phyloP scores from a whole-genome alignment of 1,140 invertebrate species.

The Planococcus citri region DNA sequence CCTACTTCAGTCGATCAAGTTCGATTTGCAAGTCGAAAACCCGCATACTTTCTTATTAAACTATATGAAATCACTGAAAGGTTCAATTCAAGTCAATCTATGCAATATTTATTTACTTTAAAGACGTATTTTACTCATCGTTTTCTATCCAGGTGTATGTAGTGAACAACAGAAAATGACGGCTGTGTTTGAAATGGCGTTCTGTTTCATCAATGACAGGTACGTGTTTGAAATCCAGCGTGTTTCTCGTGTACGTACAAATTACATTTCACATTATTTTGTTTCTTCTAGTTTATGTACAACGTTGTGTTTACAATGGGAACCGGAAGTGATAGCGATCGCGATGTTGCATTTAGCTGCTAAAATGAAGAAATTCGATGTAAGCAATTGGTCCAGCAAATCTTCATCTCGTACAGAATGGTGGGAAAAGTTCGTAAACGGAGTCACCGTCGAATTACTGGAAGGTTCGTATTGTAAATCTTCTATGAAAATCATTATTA shows the following conservation, averaged over 20 bases:
- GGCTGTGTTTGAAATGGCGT: slow-evolving; percentile 98
- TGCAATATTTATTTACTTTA: slow-evolving; percentile 14
- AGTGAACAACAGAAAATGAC: slow-evolving; percentile 83
- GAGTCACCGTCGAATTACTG: slow-evolving; percentile 86
- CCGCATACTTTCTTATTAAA: slow-evolving; percentile 90
- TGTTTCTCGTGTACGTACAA: slow-evolving; percentile 11
- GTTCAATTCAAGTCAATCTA: slow-evolving; percentile 38
- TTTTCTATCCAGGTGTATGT: slow-evolving; percentile 31
- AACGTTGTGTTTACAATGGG: slow-evolving; percentile 94
- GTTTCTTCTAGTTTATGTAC: slow-evolving; percentile 68
- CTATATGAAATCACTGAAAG: slow-evolving; percentile 92
- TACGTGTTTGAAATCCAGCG: slow-evolving; percentile 36
- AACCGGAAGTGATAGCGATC: slow-evolving; percentile 97
- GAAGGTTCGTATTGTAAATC: slow-evolving; percentile 46
- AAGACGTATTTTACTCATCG: slow-evolving; percentile 20
- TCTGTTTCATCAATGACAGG: slow-evolving; percentile 99
- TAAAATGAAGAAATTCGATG: slow-evolving; percentile 91
- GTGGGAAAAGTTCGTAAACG: slow-evolving; percentile 97
- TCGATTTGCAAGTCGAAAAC: slow-evolving; percentile 96
- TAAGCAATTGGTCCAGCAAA: slow-evolving; percentile 81
- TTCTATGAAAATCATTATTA: too few relatives aligned
- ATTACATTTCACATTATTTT: slow-evolving; percentile 15
- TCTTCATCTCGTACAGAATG: slow-evolving; percentile 69
- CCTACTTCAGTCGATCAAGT: slow-evolving; percentile 94
- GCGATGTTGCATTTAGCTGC: slow-evolving; percentile 92